A percentile compares a stretch with the other conserved stretches of the same genome.
These are phyloP conservation scores for Tinea trinotella DNA, from an alignment of 2,888 invertebrate genomes.

Conservation along the genomic window DNA sequence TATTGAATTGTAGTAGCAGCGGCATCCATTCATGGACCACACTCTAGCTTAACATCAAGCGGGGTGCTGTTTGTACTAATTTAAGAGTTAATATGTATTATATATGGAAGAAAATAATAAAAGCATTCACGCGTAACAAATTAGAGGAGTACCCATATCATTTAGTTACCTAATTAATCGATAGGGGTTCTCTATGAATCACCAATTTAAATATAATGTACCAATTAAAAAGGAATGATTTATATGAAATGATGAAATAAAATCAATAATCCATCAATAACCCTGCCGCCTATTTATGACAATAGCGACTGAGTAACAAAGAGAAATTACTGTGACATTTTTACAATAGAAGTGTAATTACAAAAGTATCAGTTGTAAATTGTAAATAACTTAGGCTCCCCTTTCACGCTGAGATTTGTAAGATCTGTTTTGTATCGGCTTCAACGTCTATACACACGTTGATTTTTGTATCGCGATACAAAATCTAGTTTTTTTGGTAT, in stretches of 20 bases:
- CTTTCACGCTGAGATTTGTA: too few relatives aligned
- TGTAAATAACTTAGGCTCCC: too few relatives aligned
- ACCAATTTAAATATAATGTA: conserved; percentile 24
- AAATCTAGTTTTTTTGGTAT: too few relatives aligned
- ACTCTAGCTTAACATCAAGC: too few relatives aligned
- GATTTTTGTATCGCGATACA: too few relatives aligned
- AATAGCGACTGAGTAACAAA: not conserved
- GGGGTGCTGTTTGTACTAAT: too few relatives aligned
- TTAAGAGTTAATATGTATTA: not conserved
- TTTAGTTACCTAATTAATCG: conserved; percentile 19
- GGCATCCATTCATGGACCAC: too few relatives aligned
- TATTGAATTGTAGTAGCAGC: too few relatives aligned
- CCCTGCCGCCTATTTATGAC: not conserved
- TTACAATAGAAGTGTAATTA: not conserved
- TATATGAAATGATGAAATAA: conserved; percentile 1
- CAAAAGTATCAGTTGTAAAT: too few relatives aligned
- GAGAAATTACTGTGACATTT: not conserved
- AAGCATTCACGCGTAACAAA: conserved; percentile 21
- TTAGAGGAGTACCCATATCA: conserved; percentile 17
- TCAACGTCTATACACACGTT: too few relatives aligned
- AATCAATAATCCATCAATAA: not conserved
- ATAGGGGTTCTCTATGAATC: conserved; percentile 28
- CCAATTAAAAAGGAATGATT: conserved; percentile 8
- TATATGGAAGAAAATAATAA: not conserved
- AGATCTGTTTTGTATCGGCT: too few relatives aligned